Conservation (phyloP, 2,797 vertebrate genomes). For the Meriones psammophilus region DNA sequence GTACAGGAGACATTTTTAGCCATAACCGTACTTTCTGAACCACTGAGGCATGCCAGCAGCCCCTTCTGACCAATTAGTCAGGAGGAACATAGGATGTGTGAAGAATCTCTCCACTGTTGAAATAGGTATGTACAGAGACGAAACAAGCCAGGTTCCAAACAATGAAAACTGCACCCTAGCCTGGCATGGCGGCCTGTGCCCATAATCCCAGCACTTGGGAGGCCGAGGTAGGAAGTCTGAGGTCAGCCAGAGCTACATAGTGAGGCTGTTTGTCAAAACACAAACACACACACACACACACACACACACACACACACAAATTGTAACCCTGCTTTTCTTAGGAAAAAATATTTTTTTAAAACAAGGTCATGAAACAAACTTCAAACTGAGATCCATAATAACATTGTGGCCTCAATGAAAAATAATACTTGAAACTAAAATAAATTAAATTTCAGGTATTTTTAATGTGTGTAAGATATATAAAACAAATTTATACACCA, state of each 20-base stretch:
- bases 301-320: not conserved
- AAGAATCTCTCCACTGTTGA: constrained; percentile 32
- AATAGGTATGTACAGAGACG: constrained; percentile 30
- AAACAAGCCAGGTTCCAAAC: not conserved
- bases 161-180: constrained; percentile 54
- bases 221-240: not conserved
- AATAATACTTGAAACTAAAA: constrained; percentile 54
- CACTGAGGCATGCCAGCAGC: constrained; percentile 32
- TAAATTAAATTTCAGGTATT: constrained; percentile 65
- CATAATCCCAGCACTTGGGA: not conserved
- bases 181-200: not conserved
- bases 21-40: constrained; percentile 40
- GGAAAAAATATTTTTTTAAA: constrained; percentile 36
- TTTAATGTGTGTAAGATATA: constrained; percentile 53
- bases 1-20: not conserved
- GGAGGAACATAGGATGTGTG: constrained; percentile 7
- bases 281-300: not conserved
- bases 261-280: not conserved
- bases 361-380: constrained; percentile 48
- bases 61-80: constrained; percentile 12
- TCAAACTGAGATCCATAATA: constrained; percentile 10
- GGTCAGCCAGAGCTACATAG: not conserved
- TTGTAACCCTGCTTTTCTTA: constrained; percentile 60
- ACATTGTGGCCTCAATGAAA: constrained; percentile 55
- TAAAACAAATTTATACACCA: constrained; percentile 53